Percentiles rank a stretch among this genome's conserved stretches.
Evolutionary conservation across 1,140 invertebrate genomes (phyloP).

Genomic region (Venturia canescens): DNA sequence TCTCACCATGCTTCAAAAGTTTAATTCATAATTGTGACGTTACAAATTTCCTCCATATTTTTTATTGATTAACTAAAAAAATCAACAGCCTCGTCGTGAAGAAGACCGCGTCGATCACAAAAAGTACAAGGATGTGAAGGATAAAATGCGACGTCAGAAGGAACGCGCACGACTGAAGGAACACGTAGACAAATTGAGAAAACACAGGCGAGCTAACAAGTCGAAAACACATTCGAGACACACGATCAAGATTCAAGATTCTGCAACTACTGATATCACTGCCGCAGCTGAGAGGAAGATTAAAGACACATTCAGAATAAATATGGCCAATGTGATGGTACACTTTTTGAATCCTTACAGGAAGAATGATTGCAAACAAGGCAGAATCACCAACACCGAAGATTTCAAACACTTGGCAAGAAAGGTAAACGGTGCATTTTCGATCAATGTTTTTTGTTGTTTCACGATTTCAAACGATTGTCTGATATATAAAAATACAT

Average conservation of each 20-base stretch:
- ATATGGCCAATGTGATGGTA: slow-evolving; percentile 94
- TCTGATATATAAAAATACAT: neutral
- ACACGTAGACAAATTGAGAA: slow-evolving; percentile 71
- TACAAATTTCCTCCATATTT: too few relatives aligned
- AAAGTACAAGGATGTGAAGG: slow-evolving; percentile 87
- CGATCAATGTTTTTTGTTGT: neutral
- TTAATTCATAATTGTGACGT: too few relatives aligned
- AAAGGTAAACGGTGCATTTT: slow-evolving; percentile 83
- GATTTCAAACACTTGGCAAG: slow-evolving; percentile 97
- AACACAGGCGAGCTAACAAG: slow-evolving; percentile 73
- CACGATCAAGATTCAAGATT: slow-evolving; percentile 66
- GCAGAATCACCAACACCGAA: slow-evolving; percentile 91
- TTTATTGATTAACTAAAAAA: neutral
- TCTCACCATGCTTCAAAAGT: too few relatives aligned
- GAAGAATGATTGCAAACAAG: slow-evolving; percentile 89
- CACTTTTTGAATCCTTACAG: slow-evolving; percentile 93
- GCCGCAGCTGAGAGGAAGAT: slow-evolving; percentile 80
- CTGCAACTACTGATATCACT: slow-evolving; percentile 63
- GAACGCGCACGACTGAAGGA: slow-evolving; percentile 78
- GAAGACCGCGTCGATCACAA: slow-evolving; percentile 85
- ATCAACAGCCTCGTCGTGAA: slow-evolving; percentile 83
- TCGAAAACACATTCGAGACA: slow-evolving; percentile 69
- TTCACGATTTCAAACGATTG: neutral
- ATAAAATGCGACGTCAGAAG: slow-evolving; percentile 84
- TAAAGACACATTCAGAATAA: slow-evolving; percentile 92